These are phyloP conservation scores for Enteromius anoplus DNA, from an alignment of 2,797 vertebrate species.

Conservation along the genomic window DNA sequence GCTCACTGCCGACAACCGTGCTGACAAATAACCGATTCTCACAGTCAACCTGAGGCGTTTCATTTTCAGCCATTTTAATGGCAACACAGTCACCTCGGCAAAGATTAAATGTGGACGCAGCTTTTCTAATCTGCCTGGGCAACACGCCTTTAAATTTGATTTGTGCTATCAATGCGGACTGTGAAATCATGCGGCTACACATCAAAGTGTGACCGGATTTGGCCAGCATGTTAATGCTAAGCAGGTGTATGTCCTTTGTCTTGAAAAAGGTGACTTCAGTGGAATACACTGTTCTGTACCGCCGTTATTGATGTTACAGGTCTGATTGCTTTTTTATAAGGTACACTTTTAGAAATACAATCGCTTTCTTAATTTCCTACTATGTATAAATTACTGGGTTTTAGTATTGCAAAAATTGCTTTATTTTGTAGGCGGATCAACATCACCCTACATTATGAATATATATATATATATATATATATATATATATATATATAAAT, in stretches of 20 bases:
- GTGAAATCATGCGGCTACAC: conserved; percentile 81
- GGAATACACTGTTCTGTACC: not conserved
- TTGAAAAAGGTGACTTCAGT: conserved; percentile 45
- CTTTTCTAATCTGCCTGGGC: conserved; percentile 74
- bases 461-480: too few species aligned
- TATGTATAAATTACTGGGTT: not conserved
- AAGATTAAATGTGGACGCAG: conserved; percentile 71
- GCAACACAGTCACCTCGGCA: conserved; percentile 59
- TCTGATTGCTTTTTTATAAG: not conserved
- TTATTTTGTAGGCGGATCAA: too few species aligned
- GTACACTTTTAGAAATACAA: not conserved
- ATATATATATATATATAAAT: too few species aligned
- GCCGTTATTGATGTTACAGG: not conserved
- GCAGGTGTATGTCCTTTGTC: conserved; percentile 55
- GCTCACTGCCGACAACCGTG: conserved; percentile 37
- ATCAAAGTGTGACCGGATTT: conserved; percentile 78
- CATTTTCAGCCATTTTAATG: conserved; percentile 61
- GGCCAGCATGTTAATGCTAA: conserved; percentile 75
- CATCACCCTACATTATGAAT: too few species aligned
- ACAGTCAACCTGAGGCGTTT: conserved; percentile 54
- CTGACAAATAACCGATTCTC: conserved; percentile 50
- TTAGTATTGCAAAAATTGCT: too few species aligned
- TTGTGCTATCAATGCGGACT: conserved; percentile 75
- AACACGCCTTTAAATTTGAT: conserved; percentile 78
- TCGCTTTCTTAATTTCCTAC: not conserved